Percentiles rank a stretch among this genome's conserved stretches.
These are phyloP conservation scores for Macrobrachium nipponense DNA, from an alignment of 1,140 invertebrate species.

Conservation along the genomic window DNA sequence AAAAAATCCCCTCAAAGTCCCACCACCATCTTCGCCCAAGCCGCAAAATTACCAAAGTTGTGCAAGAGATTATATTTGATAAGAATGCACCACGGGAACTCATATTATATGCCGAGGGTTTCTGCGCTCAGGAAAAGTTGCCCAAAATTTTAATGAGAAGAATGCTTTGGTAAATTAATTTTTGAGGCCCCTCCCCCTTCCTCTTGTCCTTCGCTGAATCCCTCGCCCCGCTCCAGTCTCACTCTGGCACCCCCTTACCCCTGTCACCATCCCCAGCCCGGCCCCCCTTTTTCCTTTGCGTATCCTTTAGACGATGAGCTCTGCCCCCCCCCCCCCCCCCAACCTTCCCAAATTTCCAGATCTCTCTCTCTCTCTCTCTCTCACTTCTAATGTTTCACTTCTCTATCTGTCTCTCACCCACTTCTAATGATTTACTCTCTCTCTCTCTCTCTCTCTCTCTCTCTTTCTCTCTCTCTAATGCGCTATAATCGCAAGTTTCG, in stretches of 20 bases:
- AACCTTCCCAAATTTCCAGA: no score
- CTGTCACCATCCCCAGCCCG: neutral
- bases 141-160: conserved; percentile 56
- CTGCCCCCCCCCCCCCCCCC: no score
- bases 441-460: no score
- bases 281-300: neutral
- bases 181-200: conserved; percentile 35
- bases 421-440: no score
- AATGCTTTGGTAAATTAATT: conserved; percentile 59
- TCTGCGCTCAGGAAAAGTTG: conserved; percentile 44
- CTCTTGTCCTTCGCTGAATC: neutral
- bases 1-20: conserved; percentile 10
- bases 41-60: conserved; percentile 56
- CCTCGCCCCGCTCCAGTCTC: neutral
- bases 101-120: conserved; percentile 50
- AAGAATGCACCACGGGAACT: conserved; percentile 53
- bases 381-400: neutral
- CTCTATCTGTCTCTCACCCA: neutral
- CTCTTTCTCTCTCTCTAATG: no score
- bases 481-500: no score
- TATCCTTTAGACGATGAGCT: neutral
- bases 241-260: neutral
- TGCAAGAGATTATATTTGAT: conserved; percentile 54
- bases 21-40: conserved; percentile 29
- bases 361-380: neutral